Evolutionary conservation across 2,113 vertebrate species (phyloP), one percentile per base, ranked within the genome.

Genomic region (Coryphaenoides rupestris): DNA sequence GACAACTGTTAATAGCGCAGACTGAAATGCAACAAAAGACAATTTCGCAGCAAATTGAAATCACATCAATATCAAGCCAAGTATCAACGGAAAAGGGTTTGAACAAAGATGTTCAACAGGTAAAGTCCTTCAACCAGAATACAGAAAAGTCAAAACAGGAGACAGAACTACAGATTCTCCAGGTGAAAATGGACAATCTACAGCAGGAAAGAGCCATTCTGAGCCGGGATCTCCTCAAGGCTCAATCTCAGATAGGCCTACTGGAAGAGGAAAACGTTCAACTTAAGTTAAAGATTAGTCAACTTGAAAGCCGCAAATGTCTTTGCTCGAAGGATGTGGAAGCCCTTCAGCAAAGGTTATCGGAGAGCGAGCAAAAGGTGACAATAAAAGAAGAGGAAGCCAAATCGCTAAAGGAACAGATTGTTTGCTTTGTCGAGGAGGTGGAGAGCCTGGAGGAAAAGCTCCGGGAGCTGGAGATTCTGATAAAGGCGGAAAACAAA

Each of bases 71-170:
- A n/a, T n/a, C n/a, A n/a, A n/a, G n/a, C n/a, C n/a, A n/a, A n/a
- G n/a, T n/a, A n/a, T n/a, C n/a, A n/a, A n/a, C n/a, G n/a, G n/a
- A n/a, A 9, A 40, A n/a, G n/a, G n/a, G n/a, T n/a, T n/a, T n/a
- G n/a, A n/a, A n/a, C n/a, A n/a, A n/a, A n/a, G n/a, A n/a, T n/a
- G n/a, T n/a, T n/a, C n/a, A n/a, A n/a, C n/a, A n/a, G n/a, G n/a
- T n/a, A n/a, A n/a, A 40, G 13, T 12, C 33, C 33, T 40, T 40
- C 2, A 59, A 84, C 28, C 72, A 82, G 54, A 84, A 89, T 52
- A 66, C 80, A 9, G 60, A 87, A 23, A 93, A 90, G 55, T 82
- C 85, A 65, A 90, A 90, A 62, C 89, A 90, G 17, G 90, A 92
- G 53, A 46, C 53, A 13, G 75, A 85, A 33, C 76, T 80, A 53